These are phyloP conservation scores for Myiozetetes cayanensis DNA, from an alignment of 2,113 vertebrate species.

Conservation along the genomic window DNA sequence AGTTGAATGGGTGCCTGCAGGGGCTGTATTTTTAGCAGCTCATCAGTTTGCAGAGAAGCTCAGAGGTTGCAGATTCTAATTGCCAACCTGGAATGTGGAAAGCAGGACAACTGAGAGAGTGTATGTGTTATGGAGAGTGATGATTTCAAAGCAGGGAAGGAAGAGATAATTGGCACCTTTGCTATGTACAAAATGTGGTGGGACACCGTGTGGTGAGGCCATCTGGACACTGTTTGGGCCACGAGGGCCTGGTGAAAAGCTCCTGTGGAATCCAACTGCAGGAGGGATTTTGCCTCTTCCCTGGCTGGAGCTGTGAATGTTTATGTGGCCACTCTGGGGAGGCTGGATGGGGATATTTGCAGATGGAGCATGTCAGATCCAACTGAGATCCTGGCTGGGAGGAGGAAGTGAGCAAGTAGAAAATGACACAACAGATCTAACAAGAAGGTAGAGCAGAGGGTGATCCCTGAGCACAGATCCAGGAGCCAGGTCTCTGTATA, in stretches of 20 bases:
- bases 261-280: neutral
- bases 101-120: slow-evolving; percentile 29
- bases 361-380: neutral
- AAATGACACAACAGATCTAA: neutral
- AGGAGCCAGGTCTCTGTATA: neutral
- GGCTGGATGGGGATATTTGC: neutral
- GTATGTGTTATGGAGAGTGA: neutral
- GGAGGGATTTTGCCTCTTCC: neutral
- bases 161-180: slow-evolving; percentile 4
- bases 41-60: slow-evolving; percentile 70
- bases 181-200: neutral
- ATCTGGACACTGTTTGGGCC: slow-evolving; percentile 9
- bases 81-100: slow-evolving; percentile 59
- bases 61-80: slow-evolving; percentile 74
- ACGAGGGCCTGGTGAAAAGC: neutral
- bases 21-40: slow-evolving; percentile 80
- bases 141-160: neutral
- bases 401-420: neutral
- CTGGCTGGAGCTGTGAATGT: neutral
- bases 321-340: neutral
- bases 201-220: neutral
- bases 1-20: slow-evolving; percentile 72
- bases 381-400: neutral
- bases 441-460: neutral
- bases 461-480: neutral